Evolutionary conservation across 2,797 vertebrate genomes (phyloP).

Genomic region (Hoplostethus atlanticus): DNA sequence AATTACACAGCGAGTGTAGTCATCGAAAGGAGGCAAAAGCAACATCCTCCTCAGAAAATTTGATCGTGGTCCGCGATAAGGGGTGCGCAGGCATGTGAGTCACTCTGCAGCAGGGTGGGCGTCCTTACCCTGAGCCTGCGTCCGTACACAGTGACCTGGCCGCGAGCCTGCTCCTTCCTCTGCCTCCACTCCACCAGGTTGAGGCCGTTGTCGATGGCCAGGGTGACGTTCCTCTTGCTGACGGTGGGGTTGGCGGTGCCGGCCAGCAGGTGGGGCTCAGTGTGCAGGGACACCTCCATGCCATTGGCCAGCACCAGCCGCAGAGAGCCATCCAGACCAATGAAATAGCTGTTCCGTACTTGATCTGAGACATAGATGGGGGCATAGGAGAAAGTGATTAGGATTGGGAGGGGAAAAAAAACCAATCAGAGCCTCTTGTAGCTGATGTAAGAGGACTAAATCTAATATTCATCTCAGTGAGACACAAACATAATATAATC

Average conservation of each 20-base stretch:
- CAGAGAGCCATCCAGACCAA: constrained; percentile 94
- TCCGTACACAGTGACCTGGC: constrained; percentile 97
- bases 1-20: not conserved
- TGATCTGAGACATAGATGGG: constrained; percentile 86
- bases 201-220: constrained; percentile 97
- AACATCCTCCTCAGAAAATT: not conserved
- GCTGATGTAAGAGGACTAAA: constrained; percentile 56
- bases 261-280: constrained; percentile 95
- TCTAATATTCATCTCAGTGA: constrained; percentile 66
- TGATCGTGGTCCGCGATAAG: not conserved
- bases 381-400: constrained; percentile 13
- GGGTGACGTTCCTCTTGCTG: constrained; percentile 95
- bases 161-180: constrained; percentile 95
- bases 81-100: not conserved
- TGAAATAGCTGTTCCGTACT: constrained; percentile 98
- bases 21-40: not conserved
- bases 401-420: constrained; percentile 25
- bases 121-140: constrained; percentile 93
- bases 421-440: constrained; percentile 36
- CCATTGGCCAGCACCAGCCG: constrained; percentile 95
- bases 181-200: constrained; percentile 99
- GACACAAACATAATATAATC: constrained; percentile 61
- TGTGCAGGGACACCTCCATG: constrained; percentile 98
- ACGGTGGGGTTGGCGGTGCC: constrained; percentile 97
- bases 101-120: not conserved